Evolutionary conservation across 2,888 invertebrate species (phyloP), one percentile per base, ranked within the genome.

Genomic region (Cyclophora albipunctata): DNA sequence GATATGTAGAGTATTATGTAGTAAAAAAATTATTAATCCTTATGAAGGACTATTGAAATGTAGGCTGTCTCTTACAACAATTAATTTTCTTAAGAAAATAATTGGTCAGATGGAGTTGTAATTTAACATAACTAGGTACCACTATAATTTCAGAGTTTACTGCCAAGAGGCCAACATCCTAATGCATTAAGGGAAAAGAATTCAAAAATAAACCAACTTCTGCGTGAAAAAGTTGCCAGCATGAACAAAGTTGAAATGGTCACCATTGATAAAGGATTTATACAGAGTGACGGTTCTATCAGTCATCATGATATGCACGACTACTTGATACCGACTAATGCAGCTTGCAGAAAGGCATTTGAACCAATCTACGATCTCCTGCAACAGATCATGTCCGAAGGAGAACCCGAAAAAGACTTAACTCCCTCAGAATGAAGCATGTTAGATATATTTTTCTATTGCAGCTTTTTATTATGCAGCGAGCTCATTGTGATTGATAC

Each of bases 261-360:
- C 43, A 84, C 91, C 58, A 93, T 95, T 67, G 96, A 96, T 69
- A 93, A 94, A 69, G 94, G 94, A 45, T 91, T 95, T 60, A 88
- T 95, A 50, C 94, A 94, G 78, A 90, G 90, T 45, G 94, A 94
- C 84, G 94, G 95, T 3, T 91, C 92, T 45, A 96, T 97, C 53
- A 95, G 94, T 73, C 96, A 95, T 72, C 94, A 94, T 70, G 97
- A 97, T 75, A 95, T 98, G 95, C 94, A 95, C 73, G 97, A 98
- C 81, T 98, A 96, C 81, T 91, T 97, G 47, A 94, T 96, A 71
- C 90, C 96, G 53, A 96, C 96, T 2, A 94, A 95, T 81, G 91
- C 93, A 47, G 97, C 97, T 49, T 96, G 96, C 78, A 91, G 92
- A 69, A 96, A 96, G 81, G 94, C 95, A 5, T 96, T 96, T 78